Conservation (phyloP, 1,140 invertebrate genomes). For the Venturia canescens region DNA sequence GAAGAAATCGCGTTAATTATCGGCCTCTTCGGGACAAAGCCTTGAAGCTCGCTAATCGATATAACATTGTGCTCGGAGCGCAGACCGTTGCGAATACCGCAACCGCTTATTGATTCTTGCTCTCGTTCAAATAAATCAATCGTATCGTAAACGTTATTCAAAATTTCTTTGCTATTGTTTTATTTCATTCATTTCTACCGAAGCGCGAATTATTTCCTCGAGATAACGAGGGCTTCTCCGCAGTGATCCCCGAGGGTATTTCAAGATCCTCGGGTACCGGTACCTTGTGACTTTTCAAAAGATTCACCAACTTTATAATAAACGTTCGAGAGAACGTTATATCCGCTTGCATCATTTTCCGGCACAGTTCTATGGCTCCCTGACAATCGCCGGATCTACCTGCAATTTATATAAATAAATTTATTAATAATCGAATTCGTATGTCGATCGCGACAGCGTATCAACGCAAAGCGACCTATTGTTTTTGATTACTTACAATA, state of each 20-base stretch:
- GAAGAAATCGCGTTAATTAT: constrained; percentile 63
- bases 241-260: no score
- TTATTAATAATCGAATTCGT: no score
- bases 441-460: no score
- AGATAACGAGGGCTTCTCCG: no score
- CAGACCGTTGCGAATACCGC: constrained; percentile 60
- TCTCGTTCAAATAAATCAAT: no score
- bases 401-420: constrained; percentile 64
- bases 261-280: not conserved
- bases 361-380: constrained; percentile 70
- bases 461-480: no score
- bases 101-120: constrained; percentile 56
- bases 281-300: constrained; percentile 56
- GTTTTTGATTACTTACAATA: constrained; percentile 32
- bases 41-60: constrained; percentile 55
- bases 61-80: constrained; percentile 58
- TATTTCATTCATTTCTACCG: not conserved
- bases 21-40: constrained; percentile 55
- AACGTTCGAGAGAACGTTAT: constrained; percentile 70
- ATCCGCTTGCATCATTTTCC: constrained; percentile 73
- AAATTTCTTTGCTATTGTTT: not conserved
- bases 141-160: not conserved
- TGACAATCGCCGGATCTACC: constrained; percentile 74
- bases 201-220: not conserved
- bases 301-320: constrained; percentile 63